Base-by-base conservation (phyloP, 2,113 vertebrate species). In the Nicator chloris region DNA sequence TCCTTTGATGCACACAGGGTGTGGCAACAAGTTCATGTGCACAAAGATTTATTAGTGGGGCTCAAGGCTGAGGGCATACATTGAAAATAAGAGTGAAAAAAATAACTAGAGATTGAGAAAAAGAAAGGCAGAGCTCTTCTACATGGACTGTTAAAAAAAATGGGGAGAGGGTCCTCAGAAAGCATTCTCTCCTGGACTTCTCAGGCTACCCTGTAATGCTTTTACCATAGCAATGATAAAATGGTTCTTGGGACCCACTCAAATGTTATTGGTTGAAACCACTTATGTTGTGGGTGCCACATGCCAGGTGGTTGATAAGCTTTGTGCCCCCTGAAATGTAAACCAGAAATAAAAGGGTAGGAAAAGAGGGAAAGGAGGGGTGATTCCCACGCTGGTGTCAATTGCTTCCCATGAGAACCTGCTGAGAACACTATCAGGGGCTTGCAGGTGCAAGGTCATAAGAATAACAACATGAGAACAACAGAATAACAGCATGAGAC, bases 401-500 rank as follows among this genome's bases (percentile, higher is more conserved):
- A 70, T 73, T 1, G 0, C 39, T 95, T 94, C 88, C 86, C 92
- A 56, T 35, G 79, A 77, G 94, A 95, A 94, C 64, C 39, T 83
- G 60, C 72, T 0, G 2, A 73, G 76, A 88, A n/a, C 31, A 1
- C 39, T 94, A 63, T 93, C 72, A 0, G 39, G 47, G 21, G 2
- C 42, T 93, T 94, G 95, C 92, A 95, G 90, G 95, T 95, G 94
- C 95, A 95, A 97, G 96, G 95, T 81, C 91, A 26, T 66, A 47
- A 87, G 57, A 79, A 26, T n/a, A 83, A 49, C 53, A 53, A n/a
- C 63, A 31, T 7, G 17, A 83, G 60, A 77, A 80, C 13, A 73
- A 31, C 65, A 82, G 70, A 75, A 31, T n/a, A 88, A 61, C 76
- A 50, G n/a, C 68, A 37, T 13, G 31, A 80, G 64, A 86, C 85